phyloP scores from a whole-genome alignment of 2,797 vertebrate genomes.

The Picus viridis region DNA sequence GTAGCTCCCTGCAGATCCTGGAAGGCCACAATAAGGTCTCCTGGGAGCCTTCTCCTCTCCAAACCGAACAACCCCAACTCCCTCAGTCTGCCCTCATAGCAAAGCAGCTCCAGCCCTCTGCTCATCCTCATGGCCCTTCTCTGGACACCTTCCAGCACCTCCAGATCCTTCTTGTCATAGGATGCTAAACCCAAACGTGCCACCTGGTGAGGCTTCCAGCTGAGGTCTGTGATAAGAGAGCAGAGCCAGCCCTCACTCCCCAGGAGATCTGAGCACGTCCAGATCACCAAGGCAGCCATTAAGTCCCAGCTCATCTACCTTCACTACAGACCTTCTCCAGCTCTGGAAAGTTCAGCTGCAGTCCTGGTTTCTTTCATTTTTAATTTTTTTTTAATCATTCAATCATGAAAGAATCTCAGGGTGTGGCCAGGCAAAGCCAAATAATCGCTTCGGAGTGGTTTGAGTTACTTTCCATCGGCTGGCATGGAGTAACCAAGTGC shows the following conservation, averaged over 20 bases:
- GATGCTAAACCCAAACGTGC: not conserved
- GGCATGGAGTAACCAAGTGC: not conserved
- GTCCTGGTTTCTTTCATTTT: not conserved
- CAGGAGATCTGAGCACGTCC: not conserved
- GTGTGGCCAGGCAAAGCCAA: conserved; percentile 4
- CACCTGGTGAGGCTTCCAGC: not conserved
- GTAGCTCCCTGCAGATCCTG: no score
- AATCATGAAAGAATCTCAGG: not conserved
- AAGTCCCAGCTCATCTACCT: not conserved
- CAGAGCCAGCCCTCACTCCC: not conserved
- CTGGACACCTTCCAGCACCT: no score
- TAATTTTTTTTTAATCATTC: not conserved
- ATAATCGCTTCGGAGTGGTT: not conserved
- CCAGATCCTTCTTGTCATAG: no score
- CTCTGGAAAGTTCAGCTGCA: not conserved
- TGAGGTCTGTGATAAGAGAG: not conserved
- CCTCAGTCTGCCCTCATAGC: no score
- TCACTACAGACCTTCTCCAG: not conserved
- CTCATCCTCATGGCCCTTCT: no score
- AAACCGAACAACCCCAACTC: no score
- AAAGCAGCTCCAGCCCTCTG: no score
- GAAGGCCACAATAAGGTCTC: no score
- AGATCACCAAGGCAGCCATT: not conserved
- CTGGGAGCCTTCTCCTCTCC: no score
- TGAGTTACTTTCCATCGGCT: not conserved